phyloP scores from a whole-genome alignment of 1,140 invertebrate genomes.

The Drosophila arizonae region DNA sequence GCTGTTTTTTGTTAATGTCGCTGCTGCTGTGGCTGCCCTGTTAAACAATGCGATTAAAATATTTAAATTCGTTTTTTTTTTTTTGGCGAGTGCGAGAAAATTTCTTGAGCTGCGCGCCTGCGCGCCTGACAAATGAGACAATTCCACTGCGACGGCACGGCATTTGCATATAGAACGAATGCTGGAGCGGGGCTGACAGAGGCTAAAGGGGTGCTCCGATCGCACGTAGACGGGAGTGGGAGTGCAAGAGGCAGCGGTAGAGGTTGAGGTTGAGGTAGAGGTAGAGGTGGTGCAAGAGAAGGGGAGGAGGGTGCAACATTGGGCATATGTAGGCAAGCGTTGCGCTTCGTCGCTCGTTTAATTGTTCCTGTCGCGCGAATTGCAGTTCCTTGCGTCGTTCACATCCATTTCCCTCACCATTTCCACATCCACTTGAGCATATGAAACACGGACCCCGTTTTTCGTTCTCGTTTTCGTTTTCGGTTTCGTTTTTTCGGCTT shows the following conservation, averaged over 20 bases:
- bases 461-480: too few species aligned
- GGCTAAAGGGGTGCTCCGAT: slow-evolving; percentile 11
- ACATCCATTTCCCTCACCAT: not conserved
- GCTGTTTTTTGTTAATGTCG: slow-evolving; percentile 22
- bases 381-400: slow-evolving; percentile 53
- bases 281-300: not conserved
- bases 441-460: not conserved
- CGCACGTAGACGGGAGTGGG: not conserved
- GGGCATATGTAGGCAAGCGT: slow-evolving; percentile 32
- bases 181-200: not conserved
- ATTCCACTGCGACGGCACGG: slow-evolving; percentile 50
- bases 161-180: slow-evolving; percentile 60
- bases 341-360: slow-evolving; percentile 71
- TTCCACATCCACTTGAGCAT: slow-evolving; percentile 8
- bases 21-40: slow-evolving; percentile 20
- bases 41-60: slow-evolving; percentile 75
- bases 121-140: slow-evolving; percentile 75
- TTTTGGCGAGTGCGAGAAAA: slow-evolving; percentile 62
- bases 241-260: not conserved
- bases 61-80: slow-evolving; percentile 62
- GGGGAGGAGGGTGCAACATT: not conserved
- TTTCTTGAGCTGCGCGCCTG: slow-evolving; percentile 63
- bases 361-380: slow-evolving; percentile 78
- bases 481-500: slow-evolving; percentile 9
- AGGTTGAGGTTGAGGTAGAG: too few species aligned